Percentiles rank a stretch among this genome's conserved stretches.
These are phyloP conservation scores for Spialia ferax DNA, from an alignment of 2,888 invertebrate species.

Conservation along the genomic window DNA sequence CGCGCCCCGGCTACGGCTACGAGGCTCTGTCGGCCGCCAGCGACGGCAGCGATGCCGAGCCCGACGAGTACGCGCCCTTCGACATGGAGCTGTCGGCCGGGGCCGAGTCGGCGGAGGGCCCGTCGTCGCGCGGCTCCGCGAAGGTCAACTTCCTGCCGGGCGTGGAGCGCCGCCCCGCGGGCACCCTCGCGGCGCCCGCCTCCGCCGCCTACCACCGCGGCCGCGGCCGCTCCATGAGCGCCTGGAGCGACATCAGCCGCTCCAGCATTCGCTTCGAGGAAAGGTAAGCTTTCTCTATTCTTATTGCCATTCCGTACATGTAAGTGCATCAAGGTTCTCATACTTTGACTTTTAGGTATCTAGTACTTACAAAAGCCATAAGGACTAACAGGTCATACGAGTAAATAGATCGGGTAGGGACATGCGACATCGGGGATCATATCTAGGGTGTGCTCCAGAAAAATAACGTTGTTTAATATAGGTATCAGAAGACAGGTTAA, in stretches of 20 bases:
- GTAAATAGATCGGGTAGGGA: constrained; percentile 15
- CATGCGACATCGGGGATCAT: constrained; percentile 34
- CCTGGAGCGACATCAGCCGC: constrained; percentile 95
- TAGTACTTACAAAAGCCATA: not conserved
- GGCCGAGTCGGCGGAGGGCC: constrained; percentile 74
- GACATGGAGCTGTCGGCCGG: constrained; percentile 78
- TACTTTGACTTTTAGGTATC: constrained; percentile 5
- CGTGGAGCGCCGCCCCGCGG: constrained; percentile 80
- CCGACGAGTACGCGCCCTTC: constrained; percentile 75
- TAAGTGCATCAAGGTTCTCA: not conserved
- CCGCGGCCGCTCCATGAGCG: constrained; percentile 93
- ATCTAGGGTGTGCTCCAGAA: constrained; percentile 34
- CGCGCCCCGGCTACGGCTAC: constrained; percentile 73
- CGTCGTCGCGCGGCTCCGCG: constrained; percentile 82
- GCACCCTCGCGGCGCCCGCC: constrained; percentile 67
- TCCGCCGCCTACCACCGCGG: constrained; percentile 82
- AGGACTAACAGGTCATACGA: constrained; percentile 20
- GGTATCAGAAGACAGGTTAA: not conserved
- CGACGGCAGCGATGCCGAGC: constrained; percentile 80
- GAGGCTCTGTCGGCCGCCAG: constrained; percentile 82
- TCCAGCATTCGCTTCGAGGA: constrained; percentile 94
- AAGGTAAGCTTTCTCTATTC: constrained; percentile 79
- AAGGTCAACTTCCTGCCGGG: constrained; percentile 90
- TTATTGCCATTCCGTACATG: not conserved
- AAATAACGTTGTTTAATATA: constrained; percentile 11